A percentile compares a stretch with the other conserved stretches of the same genome.
Evolutionary conservation across 2,113 vertebrate genomes (phyloP).

Genomic region (Oncorhynchus clarkii): DNA sequence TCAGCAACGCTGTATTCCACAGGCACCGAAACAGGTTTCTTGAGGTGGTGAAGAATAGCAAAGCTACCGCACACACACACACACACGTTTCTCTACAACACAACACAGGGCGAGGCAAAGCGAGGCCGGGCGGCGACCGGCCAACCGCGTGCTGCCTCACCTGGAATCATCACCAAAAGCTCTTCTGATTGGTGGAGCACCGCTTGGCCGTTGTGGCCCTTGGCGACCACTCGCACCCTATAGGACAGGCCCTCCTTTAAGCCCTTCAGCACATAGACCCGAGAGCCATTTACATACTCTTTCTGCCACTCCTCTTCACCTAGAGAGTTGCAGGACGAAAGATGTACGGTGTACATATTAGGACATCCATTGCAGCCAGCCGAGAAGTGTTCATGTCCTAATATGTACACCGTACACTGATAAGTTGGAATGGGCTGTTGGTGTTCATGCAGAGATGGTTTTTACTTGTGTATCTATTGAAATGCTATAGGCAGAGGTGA

Average conservation of each 20-base stretch:
- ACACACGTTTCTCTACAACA: not conserved
- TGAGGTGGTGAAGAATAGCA: conserved; percentile 3
- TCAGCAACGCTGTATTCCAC: too few relatives aligned
- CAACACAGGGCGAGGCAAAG: conserved; percentile 23
- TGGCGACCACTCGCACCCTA: conserved; percentile 89
- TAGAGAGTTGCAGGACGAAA: conserved; percentile 76
- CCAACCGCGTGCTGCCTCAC: conserved; percentile 77
- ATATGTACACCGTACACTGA: conserved; percentile 19
- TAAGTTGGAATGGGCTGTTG: conserved; percentile 14
- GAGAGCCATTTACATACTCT: conserved; percentile 91
- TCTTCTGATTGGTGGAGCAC: conserved; percentile 80
- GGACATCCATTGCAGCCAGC: too few relatives aligned
- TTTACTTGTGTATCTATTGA: not conserved
- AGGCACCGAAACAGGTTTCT: not conserved
- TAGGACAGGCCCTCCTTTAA: conserved; percentile 91
- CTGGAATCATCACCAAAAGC: conserved; percentile 89
- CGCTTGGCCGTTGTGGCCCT: conserved; percentile 80
- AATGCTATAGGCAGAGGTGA: too few relatives aligned
- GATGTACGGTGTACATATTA: conserved; percentile 8
- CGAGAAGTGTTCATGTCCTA: too few relatives aligned
- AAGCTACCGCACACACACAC: conserved; percentile 10
- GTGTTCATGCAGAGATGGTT: conserved; percentile 26
- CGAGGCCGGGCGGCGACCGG: conserved; percentile 37
- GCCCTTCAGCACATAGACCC: conserved; percentile 87
- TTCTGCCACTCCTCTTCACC: conserved; percentile 91